Evolutionary conservation across 2,113 vertebrate genomes (phyloP).

Genomic region (Notechis scutatus): DNA sequence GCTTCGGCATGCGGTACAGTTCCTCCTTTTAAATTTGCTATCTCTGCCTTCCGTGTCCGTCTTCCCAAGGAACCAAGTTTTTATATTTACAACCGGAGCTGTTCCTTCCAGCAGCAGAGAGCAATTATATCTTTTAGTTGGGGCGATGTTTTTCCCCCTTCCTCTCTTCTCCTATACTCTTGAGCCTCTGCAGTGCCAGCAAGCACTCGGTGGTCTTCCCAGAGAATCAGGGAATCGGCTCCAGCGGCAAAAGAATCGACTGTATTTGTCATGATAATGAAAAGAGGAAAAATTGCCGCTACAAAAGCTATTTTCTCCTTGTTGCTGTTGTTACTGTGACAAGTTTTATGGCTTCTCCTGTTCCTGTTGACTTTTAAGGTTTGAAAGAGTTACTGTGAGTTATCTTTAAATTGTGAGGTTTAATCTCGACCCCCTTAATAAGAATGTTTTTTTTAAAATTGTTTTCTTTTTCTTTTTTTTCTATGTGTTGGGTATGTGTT

Average conservation of each 20-base stretch:
- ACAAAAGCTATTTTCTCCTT: conserved; percentile 1
- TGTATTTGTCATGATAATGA: conserved; percentile 12
- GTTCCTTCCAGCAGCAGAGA: conserved; percentile 14
- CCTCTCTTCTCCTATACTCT: background rate
- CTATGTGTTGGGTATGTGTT: too few relatives aligned
- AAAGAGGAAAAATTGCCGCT: conserved; percentile 13
- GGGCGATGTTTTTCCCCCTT: background rate
- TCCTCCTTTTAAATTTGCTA: background rate
- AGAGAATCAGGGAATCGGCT: conserved; percentile 9
- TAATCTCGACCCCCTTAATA: conserved; percentile 34
- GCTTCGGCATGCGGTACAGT: conserved; percentile 15
- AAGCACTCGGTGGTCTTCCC: background rate
- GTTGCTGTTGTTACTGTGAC: background rate
- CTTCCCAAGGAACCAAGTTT: background rate
- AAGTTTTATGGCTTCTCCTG: conserved; percentile 19
- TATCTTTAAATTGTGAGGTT: conserved; percentile 11
- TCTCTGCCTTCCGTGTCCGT: background rate
- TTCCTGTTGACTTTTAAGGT: background rate
- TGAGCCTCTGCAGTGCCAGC: conserved; percentile 16
- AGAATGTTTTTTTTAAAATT: background rate
- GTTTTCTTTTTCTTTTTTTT: too few relatives aligned
- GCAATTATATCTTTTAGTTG: conserved; percentile 4
- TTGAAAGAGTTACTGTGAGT: conserved; percentile 3
- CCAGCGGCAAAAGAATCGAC: background rate
- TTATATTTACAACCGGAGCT: background rate